A percentile compares a stretch with the other conserved stretches of the same genome.
phyloP scores from a whole-genome alignment of 2,797 vertebrate genomes.

The Manis javanica region DNA sequence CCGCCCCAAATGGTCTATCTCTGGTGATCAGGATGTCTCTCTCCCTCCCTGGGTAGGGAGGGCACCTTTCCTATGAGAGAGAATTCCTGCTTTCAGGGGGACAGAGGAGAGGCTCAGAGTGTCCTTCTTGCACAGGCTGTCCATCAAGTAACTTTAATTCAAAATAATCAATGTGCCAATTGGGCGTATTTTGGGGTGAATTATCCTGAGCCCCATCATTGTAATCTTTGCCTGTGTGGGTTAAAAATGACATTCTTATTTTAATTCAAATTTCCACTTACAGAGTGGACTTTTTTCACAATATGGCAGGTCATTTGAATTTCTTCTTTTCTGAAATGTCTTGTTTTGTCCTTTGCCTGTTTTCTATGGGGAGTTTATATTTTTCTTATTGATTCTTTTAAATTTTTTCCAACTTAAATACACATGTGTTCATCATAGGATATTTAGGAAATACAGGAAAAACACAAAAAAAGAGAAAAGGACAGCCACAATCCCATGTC shows the following conservation, averaged over 20 bases:
- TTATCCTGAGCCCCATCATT: not conserved
- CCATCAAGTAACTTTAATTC: not conserved
- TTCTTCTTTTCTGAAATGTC: not conserved
- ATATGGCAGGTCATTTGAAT: not conserved
- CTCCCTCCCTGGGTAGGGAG: not conserved
- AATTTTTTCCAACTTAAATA: not conserved
- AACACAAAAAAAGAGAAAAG: not conserved
- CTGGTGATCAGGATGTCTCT: not conserved
- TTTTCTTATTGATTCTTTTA: not conserved
- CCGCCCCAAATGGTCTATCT: not conserved
- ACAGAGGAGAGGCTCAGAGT: not conserved
- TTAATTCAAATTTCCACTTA: conserved; percentile 11
- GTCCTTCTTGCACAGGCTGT: not conserved
- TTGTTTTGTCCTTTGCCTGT: not conserved
- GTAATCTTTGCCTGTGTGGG: not conserved
- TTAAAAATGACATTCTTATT: conserved; percentile 44
- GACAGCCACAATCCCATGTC: not conserved
- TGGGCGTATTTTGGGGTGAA: not conserved
- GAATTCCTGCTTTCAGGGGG: not conserved
- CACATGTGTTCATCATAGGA: not conserved
- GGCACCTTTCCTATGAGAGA: not conserved
- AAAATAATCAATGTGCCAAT: not conserved
- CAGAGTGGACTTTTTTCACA: not conserved
- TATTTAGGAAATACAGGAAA: not conserved
- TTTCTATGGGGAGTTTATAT: not conserved